These are phyloP conservation scores for Noctua janthina DNA, from an alignment of 2,888 invertebrate species.

Conservation along the genomic window DNA sequence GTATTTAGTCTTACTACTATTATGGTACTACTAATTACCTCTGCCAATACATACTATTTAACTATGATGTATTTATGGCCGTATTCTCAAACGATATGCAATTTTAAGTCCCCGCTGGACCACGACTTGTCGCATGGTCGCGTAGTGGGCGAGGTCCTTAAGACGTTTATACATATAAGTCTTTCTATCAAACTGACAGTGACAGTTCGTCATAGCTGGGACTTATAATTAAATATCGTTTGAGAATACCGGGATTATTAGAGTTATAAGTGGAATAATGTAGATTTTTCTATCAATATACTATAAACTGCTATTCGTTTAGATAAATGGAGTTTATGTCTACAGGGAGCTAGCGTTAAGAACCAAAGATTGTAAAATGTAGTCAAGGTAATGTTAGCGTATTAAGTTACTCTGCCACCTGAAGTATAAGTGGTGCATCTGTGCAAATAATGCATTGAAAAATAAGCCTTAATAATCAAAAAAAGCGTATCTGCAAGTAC, in stretches of 20 bases:
- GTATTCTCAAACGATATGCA: constrained; percentile 15
- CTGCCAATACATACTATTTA: constrained; percentile 27
- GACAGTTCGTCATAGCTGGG: background rate
- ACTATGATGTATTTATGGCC: constrained; percentile 27
- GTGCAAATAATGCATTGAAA: background rate
- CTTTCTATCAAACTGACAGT: no score
- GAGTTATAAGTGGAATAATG: constrained; percentile 32
- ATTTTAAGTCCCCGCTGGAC: background rate
- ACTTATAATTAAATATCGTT: background rate
- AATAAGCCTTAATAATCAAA: background rate
- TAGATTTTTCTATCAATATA: constrained; percentile 65
- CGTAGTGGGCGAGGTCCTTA: no score
- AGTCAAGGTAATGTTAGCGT: constrained; percentile 30
- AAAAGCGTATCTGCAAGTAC: background rate
- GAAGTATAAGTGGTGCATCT: background rate
- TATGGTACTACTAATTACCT: constrained; percentile 22
- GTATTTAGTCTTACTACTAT: constrained; percentile 29
- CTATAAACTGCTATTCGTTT: constrained; percentile 38
- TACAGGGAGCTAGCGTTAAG: constrained; percentile 73
- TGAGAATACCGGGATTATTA: background rate
- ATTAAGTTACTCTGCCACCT: constrained; percentile 16
- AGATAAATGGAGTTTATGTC: constrained; percentile 51
- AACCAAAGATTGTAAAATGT: constrained; percentile 66
- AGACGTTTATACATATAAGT: no score
- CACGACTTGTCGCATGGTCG: no score